These are phyloP conservation scores for Phoeniculus purpureus DNA, from an alignment of 2,797 vertebrate genomes.

Conservation along the genomic window DNA sequence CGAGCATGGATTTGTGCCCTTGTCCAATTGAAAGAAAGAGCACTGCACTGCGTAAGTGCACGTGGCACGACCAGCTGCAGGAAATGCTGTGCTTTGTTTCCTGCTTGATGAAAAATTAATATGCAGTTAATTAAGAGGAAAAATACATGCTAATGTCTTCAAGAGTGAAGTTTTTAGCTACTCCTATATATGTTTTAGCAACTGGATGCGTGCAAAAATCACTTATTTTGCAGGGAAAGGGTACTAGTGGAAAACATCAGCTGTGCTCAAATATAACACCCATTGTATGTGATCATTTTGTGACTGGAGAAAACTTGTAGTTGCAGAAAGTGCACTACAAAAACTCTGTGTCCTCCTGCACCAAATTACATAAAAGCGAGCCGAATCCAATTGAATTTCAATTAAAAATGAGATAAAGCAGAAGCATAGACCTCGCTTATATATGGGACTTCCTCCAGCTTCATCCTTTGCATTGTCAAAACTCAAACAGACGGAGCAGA, in stretches of 20 bases:
- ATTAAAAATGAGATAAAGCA: slow-evolving; percentile 67
- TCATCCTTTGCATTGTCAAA: slow-evolving; percentile 82
- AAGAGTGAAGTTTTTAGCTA: slow-evolving; percentile 12
- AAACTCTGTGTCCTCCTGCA: slow-evolving; percentile 27
- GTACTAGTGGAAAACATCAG: slow-evolving; percentile 49
- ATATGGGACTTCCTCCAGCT: slow-evolving; percentile 78
- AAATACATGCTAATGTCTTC: slow-evolving; percentile 41
- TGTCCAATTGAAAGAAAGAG: not conserved
- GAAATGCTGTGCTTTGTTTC: not conserved
- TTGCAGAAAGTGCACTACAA: not conserved
- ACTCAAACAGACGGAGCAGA: slow-evolving; percentile 84
- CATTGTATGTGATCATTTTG: not conserved
- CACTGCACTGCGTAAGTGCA: not conserved
- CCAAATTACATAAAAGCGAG: slow-evolving; percentile 36
- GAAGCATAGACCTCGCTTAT: slow-evolving; percentile 69
- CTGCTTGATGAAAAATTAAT: slow-evolving; percentile 28
- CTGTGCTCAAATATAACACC: slow-evolving; percentile 44
- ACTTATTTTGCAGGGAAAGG: slow-evolving; percentile 42
- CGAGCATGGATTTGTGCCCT: not conserved
- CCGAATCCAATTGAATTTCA: slow-evolving; percentile 59
- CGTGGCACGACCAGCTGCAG: not conserved
- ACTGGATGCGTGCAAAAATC: slow-evolving; percentile 19
- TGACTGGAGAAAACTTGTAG: not conserved
- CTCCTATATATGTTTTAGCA: slow-evolving; percentile 17
- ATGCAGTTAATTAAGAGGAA: slow-evolving; percentile 33